Percentiles rank a stretch among this genome's conserved stretches.
Conservation (phyloP, 2,888 invertebrate species). For the Cerceris rybyensis region DNA sequence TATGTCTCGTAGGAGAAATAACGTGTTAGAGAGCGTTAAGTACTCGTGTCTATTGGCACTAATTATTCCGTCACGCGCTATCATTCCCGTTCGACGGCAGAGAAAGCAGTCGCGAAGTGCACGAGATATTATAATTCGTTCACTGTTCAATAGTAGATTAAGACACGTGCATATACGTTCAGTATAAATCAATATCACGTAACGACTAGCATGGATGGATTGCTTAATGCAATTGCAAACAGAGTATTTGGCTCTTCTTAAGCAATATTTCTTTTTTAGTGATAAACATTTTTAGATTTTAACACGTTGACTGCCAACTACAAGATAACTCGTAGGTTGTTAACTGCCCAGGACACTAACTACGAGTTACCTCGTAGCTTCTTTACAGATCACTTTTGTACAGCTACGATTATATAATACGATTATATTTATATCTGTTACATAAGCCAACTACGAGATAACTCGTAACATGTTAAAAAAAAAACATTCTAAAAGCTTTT, state of each 20-base stretch:
- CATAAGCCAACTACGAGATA: too few relatives aligned
- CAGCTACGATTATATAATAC: too few relatives aligned
- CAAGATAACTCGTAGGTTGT: too few relatives aligned
- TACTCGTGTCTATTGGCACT: constrained; percentile 42
- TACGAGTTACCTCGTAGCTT: too few relatives aligned
- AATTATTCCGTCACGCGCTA: constrained; percentile 52
- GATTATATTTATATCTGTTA: too few relatives aligned
- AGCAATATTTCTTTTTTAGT: too few relatives aligned
- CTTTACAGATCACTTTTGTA: too few relatives aligned
- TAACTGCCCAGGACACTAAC: too few relatives aligned
- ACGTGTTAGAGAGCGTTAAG: constrained; percentile 35
- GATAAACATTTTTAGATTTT: too few relatives aligned
- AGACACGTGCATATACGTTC: constrained; percentile 10
- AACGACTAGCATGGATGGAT: constrained; percentile 10
- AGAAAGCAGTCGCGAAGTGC: constrained; percentile 34
- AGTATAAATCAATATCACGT: constrained; percentile 22
- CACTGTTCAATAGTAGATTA: constrained; percentile 28
- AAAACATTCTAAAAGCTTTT: too few relatives aligned
- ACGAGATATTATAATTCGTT: constrained; percentile 38
- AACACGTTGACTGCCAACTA: too few relatives aligned
- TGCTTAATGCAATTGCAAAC: not conserved
- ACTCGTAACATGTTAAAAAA: too few relatives aligned
- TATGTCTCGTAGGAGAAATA: constrained; percentile 21
- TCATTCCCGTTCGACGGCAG: constrained; percentile 36
- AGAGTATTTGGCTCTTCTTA: not conserved